Evolutionary conservation across 2,888 invertebrate species (phyloP).

Genomic region (Dicyrtomina minuta): DNA sequence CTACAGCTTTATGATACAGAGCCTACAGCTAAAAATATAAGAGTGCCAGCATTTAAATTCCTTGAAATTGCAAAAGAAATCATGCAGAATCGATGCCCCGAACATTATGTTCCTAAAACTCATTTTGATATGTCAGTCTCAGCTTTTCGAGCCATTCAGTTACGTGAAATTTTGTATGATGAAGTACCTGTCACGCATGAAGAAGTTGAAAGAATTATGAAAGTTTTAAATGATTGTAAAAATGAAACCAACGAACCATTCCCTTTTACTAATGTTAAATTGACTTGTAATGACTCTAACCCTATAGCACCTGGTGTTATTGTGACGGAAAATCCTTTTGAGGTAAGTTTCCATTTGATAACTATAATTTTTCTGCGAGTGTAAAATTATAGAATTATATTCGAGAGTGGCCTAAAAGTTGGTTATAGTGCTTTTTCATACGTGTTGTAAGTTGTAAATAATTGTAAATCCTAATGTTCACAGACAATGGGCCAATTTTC

Average conservation of each 20-base stretch:
- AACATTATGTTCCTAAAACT: slow-evolving; percentile 36
- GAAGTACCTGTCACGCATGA: slow-evolving; percentile 20
- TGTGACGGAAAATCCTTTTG: slow-evolving; percentile 1
- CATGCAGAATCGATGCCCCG: slow-evolving; percentile 43
- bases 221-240: slow-evolving; percentile 10
- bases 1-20: not conserved
- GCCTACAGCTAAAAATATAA: not conserved
- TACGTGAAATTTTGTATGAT: slow-evolving; percentile 20
- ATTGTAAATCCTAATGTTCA: not conserved
- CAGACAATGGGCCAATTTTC: not conserved
- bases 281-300: not conserved
- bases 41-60: slow-evolving; percentile 36
- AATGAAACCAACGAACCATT: slow-evolving; percentile 1
- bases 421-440: no score
- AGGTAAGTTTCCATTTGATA: slow-evolving; percentile 2
- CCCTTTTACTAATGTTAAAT: slow-evolving; percentile 8
- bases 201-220: slow-evolving; percentile 13
- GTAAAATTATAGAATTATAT: no score
- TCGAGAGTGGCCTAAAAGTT: no score
- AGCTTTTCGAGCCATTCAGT: slow-evolving; percentile 34
- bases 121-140: slow-evolving; percentile 40
- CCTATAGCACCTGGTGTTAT: not conserved
- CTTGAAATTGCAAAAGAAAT: slow-evolving; percentile 42
- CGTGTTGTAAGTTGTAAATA: no score
- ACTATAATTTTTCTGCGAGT: no score